These are phyloP conservation scores for Hippasteria phrygiana DNA, from an alignment of 53 echinoderm and acorn worm species.

Conservation along the genomic window DNA sequence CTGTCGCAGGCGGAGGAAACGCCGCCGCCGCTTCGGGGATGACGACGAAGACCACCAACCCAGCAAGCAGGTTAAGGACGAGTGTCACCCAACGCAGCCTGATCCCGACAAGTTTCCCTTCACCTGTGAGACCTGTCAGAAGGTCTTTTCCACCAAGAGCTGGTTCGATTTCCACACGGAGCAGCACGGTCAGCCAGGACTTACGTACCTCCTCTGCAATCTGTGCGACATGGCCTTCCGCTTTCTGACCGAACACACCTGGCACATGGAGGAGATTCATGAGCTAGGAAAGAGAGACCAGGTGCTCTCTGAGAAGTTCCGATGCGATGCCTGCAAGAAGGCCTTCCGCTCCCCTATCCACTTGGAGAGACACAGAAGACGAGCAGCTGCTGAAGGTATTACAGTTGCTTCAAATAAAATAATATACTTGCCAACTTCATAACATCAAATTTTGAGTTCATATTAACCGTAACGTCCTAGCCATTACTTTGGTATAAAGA, in stretches of 20 bases:
- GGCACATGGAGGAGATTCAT: conserved; percentile 81
- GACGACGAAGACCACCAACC: conserved; percentile 52
- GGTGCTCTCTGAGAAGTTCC: conserved; percentile 90
- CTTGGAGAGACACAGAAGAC: conserved; percentile 82
- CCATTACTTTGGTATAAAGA: no score
- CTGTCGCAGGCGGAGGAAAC: conserved; percentile 54
- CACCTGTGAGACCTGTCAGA: conserved; percentile 78
- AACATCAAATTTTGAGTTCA: no score
- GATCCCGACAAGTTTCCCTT: conserved; percentile 84
- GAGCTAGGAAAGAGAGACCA: conserved; percentile 75
- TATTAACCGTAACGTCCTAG: no score
- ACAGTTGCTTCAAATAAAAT: no score
- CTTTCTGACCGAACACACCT: conserved; percentile 68
- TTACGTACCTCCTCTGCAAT: conserved; percentile 85
- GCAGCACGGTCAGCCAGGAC: conserved; percentile 76
- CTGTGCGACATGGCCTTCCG: conserved; percentile 89
- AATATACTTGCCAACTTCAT: no score
- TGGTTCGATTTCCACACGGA: conserved; percentile 90
- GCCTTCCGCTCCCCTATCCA: conserved; percentile 93
- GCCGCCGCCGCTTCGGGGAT: conserved; percentile 47
- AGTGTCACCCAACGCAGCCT: conserved; percentile 75
- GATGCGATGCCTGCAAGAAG: conserved; percentile 91
- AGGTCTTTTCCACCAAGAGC: conserved; percentile 83
- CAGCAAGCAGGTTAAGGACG: conserved; percentile 69
- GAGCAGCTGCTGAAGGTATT: conserved; percentile 86